Base-by-base conservation (phyloP, 1,140 invertebrate species). In the Bombus ignitus region DNA sequence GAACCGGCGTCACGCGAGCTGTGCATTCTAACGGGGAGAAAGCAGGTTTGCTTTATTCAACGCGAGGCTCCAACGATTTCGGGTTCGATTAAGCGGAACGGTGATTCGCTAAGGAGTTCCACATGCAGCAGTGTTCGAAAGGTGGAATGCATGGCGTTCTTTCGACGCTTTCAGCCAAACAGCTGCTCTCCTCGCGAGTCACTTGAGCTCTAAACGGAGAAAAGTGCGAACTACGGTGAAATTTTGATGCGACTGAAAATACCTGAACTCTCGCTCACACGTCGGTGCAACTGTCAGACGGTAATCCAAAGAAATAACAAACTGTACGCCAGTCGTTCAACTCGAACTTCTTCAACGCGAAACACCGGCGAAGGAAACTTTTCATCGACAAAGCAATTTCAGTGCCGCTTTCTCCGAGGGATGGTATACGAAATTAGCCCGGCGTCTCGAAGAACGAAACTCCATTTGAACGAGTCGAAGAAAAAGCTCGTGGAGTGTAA, bases 1-100 rank as follows among this genome's bases (percentile, higher is more conserved):
- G 35, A 79, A 82, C 72, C 53, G 53, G 88, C 65, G 83, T 74
- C 83, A 88, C 72, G 66, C 74, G 59, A 70, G 83, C 75, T 35
- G 12, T 37, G 83, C 65, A 81, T 88, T 62, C 73, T 77, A 78
- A 89, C 68, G n/a, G 73, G 59, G 59, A 28, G 68, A 66, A 53
- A 47, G 82, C 76, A 71, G 77, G 57, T 76, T 76, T 76, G 78
- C 66, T 72, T 86, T 85, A 82, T 82, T 81, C 83, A 72, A 86
- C 79, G 75, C 73, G 39, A 32, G 44, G 8, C 44, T 57, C 32
- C 22, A 15, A 47, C 42, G 75, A 72, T 81, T 83, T 62, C 47
- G 28, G 71, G 47, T n/a, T 83, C 73, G 81, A 83, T 83, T 83
- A 82, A 72, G 71, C 70, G 81, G 59, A 66, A 82, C 71, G 39